Evolutionary conservation across 2,113 vertebrate species (phyloP), one percentile per base, ranked within the genome.

Genomic region (Pluvianellus socialis): DNA sequence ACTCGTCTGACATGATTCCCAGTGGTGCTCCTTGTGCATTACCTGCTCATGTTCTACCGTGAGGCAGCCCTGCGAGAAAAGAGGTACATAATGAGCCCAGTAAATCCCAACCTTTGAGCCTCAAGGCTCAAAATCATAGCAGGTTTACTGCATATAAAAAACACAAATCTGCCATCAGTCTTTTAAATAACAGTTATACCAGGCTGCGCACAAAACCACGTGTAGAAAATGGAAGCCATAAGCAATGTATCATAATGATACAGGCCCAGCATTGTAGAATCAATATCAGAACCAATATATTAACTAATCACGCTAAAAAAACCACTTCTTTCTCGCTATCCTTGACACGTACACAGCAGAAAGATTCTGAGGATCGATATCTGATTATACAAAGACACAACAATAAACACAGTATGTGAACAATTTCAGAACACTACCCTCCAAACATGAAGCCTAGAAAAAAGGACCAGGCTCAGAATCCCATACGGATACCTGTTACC

Each of bases 1-100:
- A 99, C 98, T 99, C 99, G 99, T 99, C 99, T 98, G 99, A 99
- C 99, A 99, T 99, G 99, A 98, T 97, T 98, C 99, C 97, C 98
- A 99, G 98, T 97, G 98, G 96, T 98, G 98, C 98, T 98, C 97
- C 97, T 97, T 97, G 98, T 98, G 98, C 98, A 99, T 99, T 99
- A 99, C 99, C 99, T 98, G 98, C 98, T 98, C 99, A 99, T 99
- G 98, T 96, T 99, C 98, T 94, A 93, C 96, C 58, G 83, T 92
- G 97, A 90, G 95, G 96, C 96, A 97, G 94, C 97, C 96, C 98
- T 98, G 70, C 1, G 5, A 50, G 50, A 59, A 45, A 59, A 66
- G 38, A 50, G 80, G 47, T 24, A 30, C 5, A 5, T 21, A 66
- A 15, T 85, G 58, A 96, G 66, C 35, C 62, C 61, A 33, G 44